phyloP scores from a whole-genome alignment of 1,140 invertebrate genomes.

The Leguminivora glycinivorella region DNA sequence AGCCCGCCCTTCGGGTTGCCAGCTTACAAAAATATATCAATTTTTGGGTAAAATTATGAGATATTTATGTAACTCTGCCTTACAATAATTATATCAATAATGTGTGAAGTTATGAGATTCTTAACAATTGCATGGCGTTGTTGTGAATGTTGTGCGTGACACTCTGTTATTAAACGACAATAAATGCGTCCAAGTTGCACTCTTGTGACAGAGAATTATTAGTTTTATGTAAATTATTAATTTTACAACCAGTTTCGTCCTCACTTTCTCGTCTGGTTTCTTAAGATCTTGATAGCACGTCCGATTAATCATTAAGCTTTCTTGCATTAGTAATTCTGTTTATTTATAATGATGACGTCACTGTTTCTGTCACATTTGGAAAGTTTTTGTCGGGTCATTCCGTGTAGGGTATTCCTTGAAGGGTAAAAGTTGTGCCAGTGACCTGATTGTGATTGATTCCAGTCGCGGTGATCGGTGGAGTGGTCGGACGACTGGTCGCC shows the following conservation, averaged over 20 bases:
- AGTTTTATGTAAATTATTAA: constrained; percentile 54
- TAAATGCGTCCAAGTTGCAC: constrained; percentile 11
- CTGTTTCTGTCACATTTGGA: constrained; percentile 13
- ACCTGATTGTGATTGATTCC: constrained; percentile 59
- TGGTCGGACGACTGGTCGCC: constrained; percentile 46
- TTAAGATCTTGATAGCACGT: constrained; percentile 40
- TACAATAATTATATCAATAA: too few species aligned
- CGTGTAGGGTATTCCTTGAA: constrained; percentile 23
- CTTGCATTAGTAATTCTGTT: constrained; percentile 15
- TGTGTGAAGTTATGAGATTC: too few species aligned
- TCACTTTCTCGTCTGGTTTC: constrained; percentile 66
- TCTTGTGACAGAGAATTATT: constrained; percentile 25
- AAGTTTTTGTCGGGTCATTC: constrained; percentile 23
- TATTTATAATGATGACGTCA: constrained; percentile 18
- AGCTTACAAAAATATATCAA: too few species aligned
- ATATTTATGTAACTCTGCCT: too few species aligned
- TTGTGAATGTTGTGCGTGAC: too few species aligned
- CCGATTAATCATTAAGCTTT: constrained; percentile 24
- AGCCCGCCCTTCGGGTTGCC: too few species aligned
- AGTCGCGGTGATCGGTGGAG: constrained; percentile 35
- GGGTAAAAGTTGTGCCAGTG: constrained; percentile 51
- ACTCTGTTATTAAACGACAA: constrained; percentile 3
- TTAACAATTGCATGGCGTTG: background rate
- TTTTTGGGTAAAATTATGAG: too few species aligned
- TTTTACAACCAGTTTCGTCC: constrained; percentile 57